Percentiles rank a stretch among this genome's conserved stretches.
These are phyloP conservation scores for Smutsia temminckii DNA, from an alignment of 2,797 vertebrate species.

Conservation along the genomic window DNA sequence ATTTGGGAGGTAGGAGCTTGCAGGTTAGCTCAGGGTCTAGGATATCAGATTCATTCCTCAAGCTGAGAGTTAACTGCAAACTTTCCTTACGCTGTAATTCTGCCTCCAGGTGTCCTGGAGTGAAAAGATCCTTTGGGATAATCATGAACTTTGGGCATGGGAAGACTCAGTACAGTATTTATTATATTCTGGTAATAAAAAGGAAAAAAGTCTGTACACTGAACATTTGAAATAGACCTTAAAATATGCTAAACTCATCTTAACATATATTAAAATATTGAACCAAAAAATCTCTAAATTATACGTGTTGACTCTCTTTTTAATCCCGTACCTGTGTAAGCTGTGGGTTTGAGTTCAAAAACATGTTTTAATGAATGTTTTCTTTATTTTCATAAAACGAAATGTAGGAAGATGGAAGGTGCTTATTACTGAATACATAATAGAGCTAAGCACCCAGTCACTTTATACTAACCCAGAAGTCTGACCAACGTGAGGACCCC, in stretches of 20 bases:
- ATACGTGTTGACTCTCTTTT: not conserved
- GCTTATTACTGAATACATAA: not conserved
- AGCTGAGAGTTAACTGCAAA: not conserved
- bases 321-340: not conserved
- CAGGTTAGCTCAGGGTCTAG: not conserved
- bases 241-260: not conserved
- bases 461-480: not conserved
- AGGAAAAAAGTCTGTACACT: not conserved
- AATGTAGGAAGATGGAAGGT: not conserved
- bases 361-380: not conserved
- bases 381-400: constrained; percentile 43
- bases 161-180: not conserved
- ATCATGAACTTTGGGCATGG: not conserved
- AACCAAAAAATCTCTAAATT: not conserved
- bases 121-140: constrained; percentile 41
- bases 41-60: not conserved
- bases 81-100: constrained; percentile 1
- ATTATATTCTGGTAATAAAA: not conserved
- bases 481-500: not conserved
- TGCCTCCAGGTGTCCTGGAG: not conserved
- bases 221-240: not conserved
- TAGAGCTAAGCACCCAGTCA: not conserved
- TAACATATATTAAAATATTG: not conserved
- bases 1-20: not conserved
- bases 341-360: not conserved